Percentiles rank a stretch among this genome's conserved stretches.
Evolutionary conservation across 2,888 invertebrate genomes (phyloP).

Genomic region (Meiosimyza platycephala): DNA sequence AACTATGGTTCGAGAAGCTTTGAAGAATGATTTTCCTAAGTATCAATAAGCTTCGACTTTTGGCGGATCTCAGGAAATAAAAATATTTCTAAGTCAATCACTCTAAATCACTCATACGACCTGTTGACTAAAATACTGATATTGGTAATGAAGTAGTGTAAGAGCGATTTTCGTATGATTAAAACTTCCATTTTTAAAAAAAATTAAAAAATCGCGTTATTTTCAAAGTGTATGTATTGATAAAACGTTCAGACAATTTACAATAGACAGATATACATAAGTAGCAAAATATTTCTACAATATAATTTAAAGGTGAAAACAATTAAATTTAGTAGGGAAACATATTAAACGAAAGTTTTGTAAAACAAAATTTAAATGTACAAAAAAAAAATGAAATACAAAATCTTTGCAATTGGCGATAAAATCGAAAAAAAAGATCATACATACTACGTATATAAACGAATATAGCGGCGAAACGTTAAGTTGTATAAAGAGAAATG

Average conservation of each 20-base stretch:
- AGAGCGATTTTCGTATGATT: no score
- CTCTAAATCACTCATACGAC: no score
- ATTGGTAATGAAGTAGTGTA: no score
- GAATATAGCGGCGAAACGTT: background rate
- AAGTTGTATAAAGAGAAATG: constrained; percentile 7
- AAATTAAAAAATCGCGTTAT: background rate
- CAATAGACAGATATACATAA: background rate
- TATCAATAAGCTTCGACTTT: no score
- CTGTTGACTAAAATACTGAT: no score
- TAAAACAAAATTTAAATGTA: background rate
- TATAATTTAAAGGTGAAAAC: constrained; percentile 5
- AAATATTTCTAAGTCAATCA: no score
- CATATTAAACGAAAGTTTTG: constrained; percentile 33
- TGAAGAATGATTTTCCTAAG: no score
- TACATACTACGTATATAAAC: background rate
- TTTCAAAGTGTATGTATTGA: constrained; percentile 6
- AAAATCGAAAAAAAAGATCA: background rate
- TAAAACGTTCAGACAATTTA: constrained; percentile 29
- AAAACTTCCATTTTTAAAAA: constrained; percentile 15
- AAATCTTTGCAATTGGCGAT: constrained; percentile 16
- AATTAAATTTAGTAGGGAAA: constrained; percentile 23
- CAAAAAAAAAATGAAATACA: background rate
- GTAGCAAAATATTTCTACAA: constrained; percentile 9
- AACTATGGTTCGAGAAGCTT: no score
- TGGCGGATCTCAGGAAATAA: no score